Conservation (phyloP, 2,797 vertebrate genomes). For the Typhlichthys eigenmanni region DNA sequence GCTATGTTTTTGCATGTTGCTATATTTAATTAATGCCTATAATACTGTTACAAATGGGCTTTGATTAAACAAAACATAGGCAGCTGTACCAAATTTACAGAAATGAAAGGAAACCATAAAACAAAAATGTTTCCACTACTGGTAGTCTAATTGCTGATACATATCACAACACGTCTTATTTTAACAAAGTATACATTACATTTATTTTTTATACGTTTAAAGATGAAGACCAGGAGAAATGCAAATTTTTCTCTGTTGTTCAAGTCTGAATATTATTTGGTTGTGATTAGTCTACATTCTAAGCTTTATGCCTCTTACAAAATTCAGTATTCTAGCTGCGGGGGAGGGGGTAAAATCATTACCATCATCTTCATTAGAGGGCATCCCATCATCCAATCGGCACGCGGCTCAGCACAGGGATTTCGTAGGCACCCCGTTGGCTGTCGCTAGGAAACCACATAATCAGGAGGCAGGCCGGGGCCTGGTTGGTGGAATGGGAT, state of each 20-base stretch:
- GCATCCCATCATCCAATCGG: conserved; percentile 74
- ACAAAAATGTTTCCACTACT: neutral
- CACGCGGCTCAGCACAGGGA: conserved; percentile 60
- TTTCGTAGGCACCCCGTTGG: conserved; percentile 77
- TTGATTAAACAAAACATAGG: too few relatives aligned
- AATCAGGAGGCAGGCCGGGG: conserved; percentile 77
- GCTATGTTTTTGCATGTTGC: too few relatives aligned
- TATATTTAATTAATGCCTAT: too few relatives aligned
- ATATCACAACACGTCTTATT: too few relatives aligned
- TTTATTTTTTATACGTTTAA: neutral
- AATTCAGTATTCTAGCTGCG: conserved; percentile 51
- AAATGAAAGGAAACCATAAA: too few relatives aligned
- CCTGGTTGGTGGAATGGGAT: conserved; percentile 71
- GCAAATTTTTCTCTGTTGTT: neutral
- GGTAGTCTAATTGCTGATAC: too few relatives aligned
- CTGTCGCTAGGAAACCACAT: conserved; percentile 84
- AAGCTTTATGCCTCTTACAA: conserved; percentile 29
- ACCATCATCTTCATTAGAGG: conserved; percentile 81
- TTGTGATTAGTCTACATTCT: conserved; percentile 13
- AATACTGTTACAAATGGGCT: too few relatives aligned
- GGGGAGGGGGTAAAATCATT: conserved; percentile 75
- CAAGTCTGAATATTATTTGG: conserved; percentile 5
- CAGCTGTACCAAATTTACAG: too few relatives aligned
- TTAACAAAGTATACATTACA: too few relatives aligned
- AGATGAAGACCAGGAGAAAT: neutral